Conservation (phyloP, 2,888 invertebrate genomes). For the Adelphocoris suturalis region DNA sequence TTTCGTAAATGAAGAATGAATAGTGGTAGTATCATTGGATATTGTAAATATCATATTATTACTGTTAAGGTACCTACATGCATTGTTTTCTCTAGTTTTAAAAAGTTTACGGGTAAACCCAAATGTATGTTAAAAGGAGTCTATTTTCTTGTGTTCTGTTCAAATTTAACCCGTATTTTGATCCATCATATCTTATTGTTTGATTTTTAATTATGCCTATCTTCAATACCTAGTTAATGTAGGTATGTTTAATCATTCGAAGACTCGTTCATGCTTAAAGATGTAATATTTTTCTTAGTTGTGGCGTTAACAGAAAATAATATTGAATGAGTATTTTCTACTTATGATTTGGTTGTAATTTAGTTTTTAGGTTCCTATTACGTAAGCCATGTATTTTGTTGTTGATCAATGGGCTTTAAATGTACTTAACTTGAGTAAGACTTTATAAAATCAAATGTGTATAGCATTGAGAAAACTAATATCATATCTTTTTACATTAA, state of each 20-base stretch:
- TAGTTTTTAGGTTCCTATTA: not conserved
- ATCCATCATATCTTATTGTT: too few species aligned
- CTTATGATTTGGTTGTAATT: not conserved
- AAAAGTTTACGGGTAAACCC: not conserved
- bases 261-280: too few species aligned
- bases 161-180: too few species aligned
- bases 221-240: too few species aligned
- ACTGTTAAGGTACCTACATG: too few species aligned
- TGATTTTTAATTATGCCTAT: too few species aligned
- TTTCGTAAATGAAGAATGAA: not conserved
- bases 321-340: not conserved
- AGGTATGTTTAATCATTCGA: too few species aligned
- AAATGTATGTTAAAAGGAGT: too few species aligned
- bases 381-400: not conserved
- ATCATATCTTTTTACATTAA: not conserved
- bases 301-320: not conserved
- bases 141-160: not conserved
- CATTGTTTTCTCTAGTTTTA: not conserved
- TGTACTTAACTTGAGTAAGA: conserved; percentile 6
- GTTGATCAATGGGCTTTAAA: not conserved
- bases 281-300: not conserved
- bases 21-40: too few species aligned
- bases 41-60: too few species aligned
- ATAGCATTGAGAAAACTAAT: conserved; percentile 3
- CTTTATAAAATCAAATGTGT: not conserved